Conservation (phyloP, 2,888 invertebrate genomes). For the Augochlorella aurata region DNA sequence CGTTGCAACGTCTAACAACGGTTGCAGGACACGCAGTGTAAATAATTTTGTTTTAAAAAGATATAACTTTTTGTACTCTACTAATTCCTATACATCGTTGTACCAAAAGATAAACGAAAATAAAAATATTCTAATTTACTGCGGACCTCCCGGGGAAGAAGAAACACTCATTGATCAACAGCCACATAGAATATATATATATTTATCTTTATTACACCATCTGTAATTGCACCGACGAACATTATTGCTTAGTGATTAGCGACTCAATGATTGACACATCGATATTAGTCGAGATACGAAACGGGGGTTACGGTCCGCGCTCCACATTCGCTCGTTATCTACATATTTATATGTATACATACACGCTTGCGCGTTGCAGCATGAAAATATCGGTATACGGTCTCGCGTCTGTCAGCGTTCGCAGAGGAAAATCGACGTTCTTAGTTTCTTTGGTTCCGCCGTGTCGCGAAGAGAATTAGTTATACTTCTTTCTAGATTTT, state of each 20-base stretch:
- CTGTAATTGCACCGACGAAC: conserved; percentile 73
- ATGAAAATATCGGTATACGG: conserved; percentile 68
- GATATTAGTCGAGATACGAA: conserved; percentile 71
- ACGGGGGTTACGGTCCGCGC: conserved; percentile 38
- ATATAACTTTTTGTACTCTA: conserved; percentile 59
- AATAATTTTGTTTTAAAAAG: conserved; percentile 51
- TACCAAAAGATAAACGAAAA: conserved; percentile 41
- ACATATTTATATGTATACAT: conserved; percentile 56
- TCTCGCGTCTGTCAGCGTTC: conserved; percentile 33
- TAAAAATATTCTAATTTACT: conserved; percentile 54
- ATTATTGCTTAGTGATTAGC: conserved; percentile 75
- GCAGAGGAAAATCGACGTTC: conserved; percentile 41
- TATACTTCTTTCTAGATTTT: neutral
- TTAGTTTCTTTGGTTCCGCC: conserved; percentile 34
- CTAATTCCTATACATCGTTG: conserved; percentile 41
- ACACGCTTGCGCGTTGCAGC: conserved; percentile 37
- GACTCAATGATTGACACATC: conserved; percentile 73
- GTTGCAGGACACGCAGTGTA: conserved; percentile 43
- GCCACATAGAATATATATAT: conserved; percentile 55
- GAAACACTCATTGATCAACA: neutral
- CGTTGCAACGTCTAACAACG: conserved; percentile 9
- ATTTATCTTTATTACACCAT: conserved; percentile 64
- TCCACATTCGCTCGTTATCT: conserved; percentile 39
- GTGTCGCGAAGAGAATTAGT: conserved; percentile 43
- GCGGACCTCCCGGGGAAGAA: neutral